Conservation (phyloP, 2,797 vertebrate species). For the Takifugu ocellatus region DNA sequence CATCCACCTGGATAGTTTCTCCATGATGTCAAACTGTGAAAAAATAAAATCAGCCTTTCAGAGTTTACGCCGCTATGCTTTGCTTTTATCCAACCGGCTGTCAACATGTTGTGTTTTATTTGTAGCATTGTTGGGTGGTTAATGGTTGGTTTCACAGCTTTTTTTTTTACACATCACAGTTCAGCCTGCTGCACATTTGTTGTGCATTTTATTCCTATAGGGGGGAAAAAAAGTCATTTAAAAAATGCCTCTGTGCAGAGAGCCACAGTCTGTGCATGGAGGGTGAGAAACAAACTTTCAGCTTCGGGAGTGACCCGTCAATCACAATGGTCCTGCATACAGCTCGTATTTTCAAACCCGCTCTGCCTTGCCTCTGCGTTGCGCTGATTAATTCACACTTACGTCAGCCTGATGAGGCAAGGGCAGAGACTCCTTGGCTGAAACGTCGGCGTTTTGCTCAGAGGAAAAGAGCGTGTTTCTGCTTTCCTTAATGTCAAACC, state of each 20-base stretch:
- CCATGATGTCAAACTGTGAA: conserved; percentile 43
- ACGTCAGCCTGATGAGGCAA: conserved; percentile 46
- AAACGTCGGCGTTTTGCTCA: conserved; percentile 9
- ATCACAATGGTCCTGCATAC: conserved; percentile 32
- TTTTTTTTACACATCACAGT: conserved; percentile 68
- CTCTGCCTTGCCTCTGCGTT: conserved; percentile 20
- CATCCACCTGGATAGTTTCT: conserved; percentile 64
- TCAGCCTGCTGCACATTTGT: conserved; percentile 72
- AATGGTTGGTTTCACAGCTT: conserved; percentile 79
- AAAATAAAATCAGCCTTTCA: conserved; percentile 51
- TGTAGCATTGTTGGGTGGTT: conserved; percentile 48
- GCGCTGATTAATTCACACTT: conserved; percentile 47
- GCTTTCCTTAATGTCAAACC: conserved; percentile 43
- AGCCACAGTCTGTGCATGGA: conserved; percentile 30
- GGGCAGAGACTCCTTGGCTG: conserved; percentile 35
- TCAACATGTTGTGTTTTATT: conserved; percentile 37
- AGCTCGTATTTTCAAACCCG: conserved; percentile 2
- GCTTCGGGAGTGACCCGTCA: conserved; percentile 45
- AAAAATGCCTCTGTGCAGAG: conserved; percentile 46
- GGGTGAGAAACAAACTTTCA: conserved; percentile 56
- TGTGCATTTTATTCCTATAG: conserved; percentile 55
- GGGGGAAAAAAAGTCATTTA: no score
- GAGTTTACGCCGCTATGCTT: conserved; percentile 15
- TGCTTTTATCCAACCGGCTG: conserved; percentile 23
- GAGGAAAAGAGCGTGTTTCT: conserved; percentile 31